Evolutionary conservation across 1,140 invertebrate species (phyloP).

Genomic region (Ctenoplectra terminalis): DNA sequence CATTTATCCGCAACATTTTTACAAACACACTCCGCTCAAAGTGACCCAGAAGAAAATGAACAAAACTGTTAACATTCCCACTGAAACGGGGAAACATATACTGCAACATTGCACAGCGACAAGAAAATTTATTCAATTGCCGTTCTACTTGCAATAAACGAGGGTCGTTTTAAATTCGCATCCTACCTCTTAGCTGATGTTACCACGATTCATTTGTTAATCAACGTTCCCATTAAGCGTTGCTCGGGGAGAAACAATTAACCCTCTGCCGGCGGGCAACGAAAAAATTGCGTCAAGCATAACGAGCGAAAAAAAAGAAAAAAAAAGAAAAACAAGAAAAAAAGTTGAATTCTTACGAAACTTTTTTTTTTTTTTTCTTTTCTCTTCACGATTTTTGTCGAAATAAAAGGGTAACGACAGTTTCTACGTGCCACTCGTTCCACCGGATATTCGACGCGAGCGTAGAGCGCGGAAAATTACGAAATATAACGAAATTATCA

Average conservation of each 20-base stretch:
- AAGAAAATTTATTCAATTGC: conserved; percentile 34
- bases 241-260: conserved; percentile 15
- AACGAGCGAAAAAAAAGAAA: no score
- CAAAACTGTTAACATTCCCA: not conserved
- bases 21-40: not conserved
- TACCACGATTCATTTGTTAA: conserved; percentile 26
- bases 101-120: not conserved
- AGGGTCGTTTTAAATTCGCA: conserved; percentile 14
- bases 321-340: no score
- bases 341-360: no score
- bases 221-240: conserved; percentile 19
- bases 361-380: no score
- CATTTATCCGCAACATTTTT: not conserved
- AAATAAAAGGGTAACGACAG: no score
- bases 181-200: not conserved
- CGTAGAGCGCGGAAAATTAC: not conserved
- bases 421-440: not conserved
- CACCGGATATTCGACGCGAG: not conserved
- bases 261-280: not conserved
- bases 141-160: not conserved
- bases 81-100: not conserved
- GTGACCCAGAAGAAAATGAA: not conserved
- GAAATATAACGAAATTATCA: conserved; percentile 20
- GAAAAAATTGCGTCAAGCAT: no score
- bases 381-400: not conserved